phyloP scores from a whole-genome alignment of 2,113 vertebrate genomes.

The Myotis brandtii region DNA sequence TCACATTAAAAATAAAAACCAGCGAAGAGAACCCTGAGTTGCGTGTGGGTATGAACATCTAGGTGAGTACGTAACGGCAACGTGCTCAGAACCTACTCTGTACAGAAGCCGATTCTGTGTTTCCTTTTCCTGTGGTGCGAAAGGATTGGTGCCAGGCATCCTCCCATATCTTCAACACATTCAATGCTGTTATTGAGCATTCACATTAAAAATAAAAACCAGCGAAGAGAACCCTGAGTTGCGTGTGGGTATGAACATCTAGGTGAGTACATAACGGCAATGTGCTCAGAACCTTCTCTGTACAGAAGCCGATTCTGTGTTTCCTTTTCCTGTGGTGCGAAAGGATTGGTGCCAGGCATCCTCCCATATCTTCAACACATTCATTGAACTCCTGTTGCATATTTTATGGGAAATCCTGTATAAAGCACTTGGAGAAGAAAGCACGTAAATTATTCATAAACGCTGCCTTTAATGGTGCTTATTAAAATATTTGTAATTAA shows the following conservation, averaged over 20 bases:
- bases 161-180: background rate
- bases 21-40: background rate
- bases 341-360: background rate
- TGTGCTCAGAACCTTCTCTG: background rate
- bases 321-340: background rate
- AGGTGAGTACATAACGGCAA: rapidly evolving
- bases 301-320: background rate
- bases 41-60: background rate
- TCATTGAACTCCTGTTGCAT: background rate
- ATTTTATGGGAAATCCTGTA: background rate
- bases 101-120: background rate
- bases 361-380: background rate
- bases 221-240: background rate
- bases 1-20: background rate
- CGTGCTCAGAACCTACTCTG: background rate
- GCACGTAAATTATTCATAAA: conserved; percentile 19
- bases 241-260: background rate
- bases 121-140: background rate
- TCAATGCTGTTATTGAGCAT: background rate
- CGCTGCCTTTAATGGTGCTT: background rate
- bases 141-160: background rate
- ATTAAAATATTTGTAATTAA: background rate
- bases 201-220: background rate
- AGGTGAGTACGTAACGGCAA: rapidly evolving
- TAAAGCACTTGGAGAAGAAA: conserved; percentile 4